Base-by-base conservation (phyloP, 2,888 invertebrate genomes). In the Zelleria hepariella region DNA sequence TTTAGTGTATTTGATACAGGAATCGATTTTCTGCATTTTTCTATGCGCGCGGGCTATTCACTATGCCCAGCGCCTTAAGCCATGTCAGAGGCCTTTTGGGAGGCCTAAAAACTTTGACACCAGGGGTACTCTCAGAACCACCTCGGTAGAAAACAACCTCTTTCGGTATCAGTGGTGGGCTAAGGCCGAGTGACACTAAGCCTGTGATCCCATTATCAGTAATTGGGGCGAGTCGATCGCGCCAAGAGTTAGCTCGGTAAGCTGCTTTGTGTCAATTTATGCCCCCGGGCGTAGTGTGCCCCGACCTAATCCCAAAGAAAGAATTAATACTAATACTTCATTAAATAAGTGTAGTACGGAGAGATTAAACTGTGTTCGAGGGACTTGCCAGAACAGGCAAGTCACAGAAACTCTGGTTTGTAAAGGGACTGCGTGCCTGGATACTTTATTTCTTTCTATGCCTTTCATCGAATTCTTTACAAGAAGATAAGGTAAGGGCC, bases 211-310 rank as follows among this genome's bases (percentile, higher is more conserved):
- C 57, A 25, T 57, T 51, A 58, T 52, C 10, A 23, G 51, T 32
- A 51, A 72, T 72, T 69, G 69, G 68, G 61, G 57, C 59, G 60
- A 58, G 53, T 61, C 60, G 62, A 64, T 65, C 64, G 63, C 61
- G 60, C 63, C 57, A 48, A 65, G 69, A 66, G 69, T 73, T 73
- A 70, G 67, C 67, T n/a, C 67, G 67, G 66, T 72, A 71, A 74
- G 70, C 70, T 59, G 68, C 71, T 74, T 74, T 73, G 64, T 61
- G 64, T 64, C 71, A 68, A 69, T 72, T 71, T 71, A 65, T 61
- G 60, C 63, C 60, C 63, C 60, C 62, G 62, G 21, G 8, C 51
- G 20, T 20, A 58, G 58, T 59, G 65, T 63, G 67, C 65, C 64
- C 65, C 64, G 64, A 61, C 64, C 65, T 66, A 66, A 55, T 27